phyloP scores from a whole-genome alignment of 2,888 invertebrate species.

The Fissipunctia ypsillon region DNA sequence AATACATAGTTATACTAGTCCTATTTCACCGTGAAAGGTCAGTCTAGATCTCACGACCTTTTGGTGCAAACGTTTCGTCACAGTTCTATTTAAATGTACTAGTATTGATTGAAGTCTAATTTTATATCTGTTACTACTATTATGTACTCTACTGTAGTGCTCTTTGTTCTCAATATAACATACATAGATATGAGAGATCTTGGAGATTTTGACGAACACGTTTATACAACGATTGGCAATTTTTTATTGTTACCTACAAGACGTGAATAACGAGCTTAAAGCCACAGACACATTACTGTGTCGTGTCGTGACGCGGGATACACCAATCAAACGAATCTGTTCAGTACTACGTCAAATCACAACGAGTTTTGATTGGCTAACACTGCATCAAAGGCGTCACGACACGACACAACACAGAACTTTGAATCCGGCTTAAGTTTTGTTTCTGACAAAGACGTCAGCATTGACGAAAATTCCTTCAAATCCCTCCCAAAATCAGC shows the following conservation, averaged over 20 bases:
- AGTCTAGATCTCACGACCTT: constrained; percentile 7
- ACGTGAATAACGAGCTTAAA: too few species aligned
- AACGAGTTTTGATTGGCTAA: not conserved
- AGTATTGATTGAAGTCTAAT: constrained; percentile 30
- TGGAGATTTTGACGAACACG: not conserved
- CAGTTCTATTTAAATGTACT: constrained; percentile 11
- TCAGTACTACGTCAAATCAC: not conserved
- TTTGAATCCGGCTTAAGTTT: too few species aligned
- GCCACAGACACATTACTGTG: not conserved
- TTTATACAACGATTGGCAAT: too few species aligned
- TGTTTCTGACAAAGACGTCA: too few species aligned
- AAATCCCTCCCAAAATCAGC: too few species aligned
- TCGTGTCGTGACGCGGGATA: not conserved
- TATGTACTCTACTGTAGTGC: not conserved
- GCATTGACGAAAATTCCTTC: too few species aligned
- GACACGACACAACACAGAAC: too few species aligned
- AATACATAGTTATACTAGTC: not conserved
- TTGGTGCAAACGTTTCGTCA: constrained; percentile 22
- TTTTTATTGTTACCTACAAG: too few species aligned
- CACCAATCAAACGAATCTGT: not conserved
- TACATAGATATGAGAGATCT: not conserved
- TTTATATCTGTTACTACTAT: constrained; percentile 9
- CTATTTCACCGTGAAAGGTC: constrained; percentile 19
- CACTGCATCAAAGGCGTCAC: too few species aligned
- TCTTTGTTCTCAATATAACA: not conserved